These are phyloP conservation scores for Odontocolon sp. DNA, from an alignment of 2,888 invertebrate genomes.

Conservation along the genomic window DNA sequence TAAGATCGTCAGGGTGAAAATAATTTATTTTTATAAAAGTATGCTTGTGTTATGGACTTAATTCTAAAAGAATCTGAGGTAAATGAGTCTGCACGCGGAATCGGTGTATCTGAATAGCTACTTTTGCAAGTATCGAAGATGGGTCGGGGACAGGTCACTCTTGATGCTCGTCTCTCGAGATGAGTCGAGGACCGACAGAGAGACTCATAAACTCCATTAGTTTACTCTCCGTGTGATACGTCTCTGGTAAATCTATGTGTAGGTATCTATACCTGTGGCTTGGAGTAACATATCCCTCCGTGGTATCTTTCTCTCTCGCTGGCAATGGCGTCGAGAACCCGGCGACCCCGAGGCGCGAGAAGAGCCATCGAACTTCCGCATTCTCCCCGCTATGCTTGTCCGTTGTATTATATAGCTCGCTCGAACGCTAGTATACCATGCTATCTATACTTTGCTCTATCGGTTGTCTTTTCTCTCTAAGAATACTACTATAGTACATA, in stretches of 20 bases:
- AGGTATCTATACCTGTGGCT: conserved; percentile 17
- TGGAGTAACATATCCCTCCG: conserved; percentile 51
- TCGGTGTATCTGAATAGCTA: not conserved
- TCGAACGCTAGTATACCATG: conserved; percentile 27
- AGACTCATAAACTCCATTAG: conserved; percentile 57
- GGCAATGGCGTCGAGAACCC: conserved; percentile 58
- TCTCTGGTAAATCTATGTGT: conserved; percentile 22
- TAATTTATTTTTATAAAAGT: too few species aligned
- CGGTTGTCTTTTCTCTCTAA: too few species aligned
- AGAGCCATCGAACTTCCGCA: conserved; percentile 59
- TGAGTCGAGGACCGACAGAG: conserved; percentile 30
- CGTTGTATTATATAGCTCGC: conserved; percentile 21
- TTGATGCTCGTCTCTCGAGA: conserved; percentile 39
- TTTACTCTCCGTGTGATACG: conserved; percentile 46
- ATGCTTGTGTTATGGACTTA: too few species aligned
- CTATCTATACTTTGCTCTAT: conserved; percentile 34
- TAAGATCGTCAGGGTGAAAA: too few species aligned
- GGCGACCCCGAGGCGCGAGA: conserved; percentile 59
- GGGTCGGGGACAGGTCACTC: conserved; percentile 14
- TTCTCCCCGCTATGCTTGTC: conserved; percentile 51
- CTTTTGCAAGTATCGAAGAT: not conserved
- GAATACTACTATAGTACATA: conserved; percentile 18
- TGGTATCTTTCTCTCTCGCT: conserved; percentile 34
- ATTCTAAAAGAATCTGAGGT: too few species aligned
- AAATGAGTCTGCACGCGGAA: not conserved